A percentile compares a stretch with the other conserved stretches of the same genome.
Conservation (phyloP, 2,113 vertebrate species). For the Apteryx mantelli region DNA sequence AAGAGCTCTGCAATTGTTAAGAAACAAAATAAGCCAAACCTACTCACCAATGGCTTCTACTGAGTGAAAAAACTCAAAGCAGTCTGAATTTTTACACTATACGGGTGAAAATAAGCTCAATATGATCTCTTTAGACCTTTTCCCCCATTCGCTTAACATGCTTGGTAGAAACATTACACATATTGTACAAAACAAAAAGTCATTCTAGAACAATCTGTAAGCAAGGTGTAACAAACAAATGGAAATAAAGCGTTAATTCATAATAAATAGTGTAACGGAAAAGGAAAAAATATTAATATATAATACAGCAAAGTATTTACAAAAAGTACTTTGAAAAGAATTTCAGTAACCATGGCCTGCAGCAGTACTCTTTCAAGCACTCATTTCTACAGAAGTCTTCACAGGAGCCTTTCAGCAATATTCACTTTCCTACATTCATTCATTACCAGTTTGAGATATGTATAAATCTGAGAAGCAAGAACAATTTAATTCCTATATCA, state of each 20-base stretch:
- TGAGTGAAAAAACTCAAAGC: not conserved
- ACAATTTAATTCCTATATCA: not conserved
- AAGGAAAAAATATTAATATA: not conserved
- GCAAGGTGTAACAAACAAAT: not conserved
- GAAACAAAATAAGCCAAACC: not conserved
- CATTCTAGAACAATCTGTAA: not conserved
- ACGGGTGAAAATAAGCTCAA: not conserved
- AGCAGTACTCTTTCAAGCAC: not conserved
- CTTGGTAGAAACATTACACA: not conserved
- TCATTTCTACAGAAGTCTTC: not conserved
- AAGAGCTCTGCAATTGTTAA: not conserved
- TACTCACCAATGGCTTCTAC: rapidly evolving
- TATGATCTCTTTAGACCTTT: not conserved
- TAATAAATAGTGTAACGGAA: rapidly evolving
- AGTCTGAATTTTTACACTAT: not conserved
- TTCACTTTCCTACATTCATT: not conserved
- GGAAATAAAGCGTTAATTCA: not conserved
- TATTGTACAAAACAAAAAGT: not conserved
- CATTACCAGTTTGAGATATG: not conserved
- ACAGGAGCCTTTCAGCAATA: not conserved
- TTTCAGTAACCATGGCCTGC: not conserved
- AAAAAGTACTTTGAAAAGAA: not conserved
- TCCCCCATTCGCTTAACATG: not conserved
- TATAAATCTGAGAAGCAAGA: not conserved
- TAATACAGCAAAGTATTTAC: not conserved